Evolutionary conservation across 92 coral and sea anemone genomes (phyloP), one percentile per base, ranked within the genome.

Genomic region (Epizoanthus rinbou): DNA sequence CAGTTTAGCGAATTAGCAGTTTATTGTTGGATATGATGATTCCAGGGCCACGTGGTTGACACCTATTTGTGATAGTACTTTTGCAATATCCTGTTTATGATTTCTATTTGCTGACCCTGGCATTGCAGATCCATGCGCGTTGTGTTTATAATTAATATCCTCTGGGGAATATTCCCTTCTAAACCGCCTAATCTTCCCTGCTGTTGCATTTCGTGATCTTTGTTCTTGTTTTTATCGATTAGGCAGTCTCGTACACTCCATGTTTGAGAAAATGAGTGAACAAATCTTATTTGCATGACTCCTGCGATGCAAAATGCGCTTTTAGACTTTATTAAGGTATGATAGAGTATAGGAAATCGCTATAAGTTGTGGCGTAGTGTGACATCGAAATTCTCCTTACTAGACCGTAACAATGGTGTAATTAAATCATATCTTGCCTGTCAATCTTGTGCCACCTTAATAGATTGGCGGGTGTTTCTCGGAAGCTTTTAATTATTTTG

Each of bases 301-400:
- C 31, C 41, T 3, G 62, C 0, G 57, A 21, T 17, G 10, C 24
- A 8, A 19, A 41, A 28, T 19, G 3, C 13, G 22, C 71, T 6
- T 18, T 78, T 8, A 21, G 58, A 39, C 15, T 10, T 37, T 17
- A 58, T 24, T 10, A 23, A 11, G 11, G 39, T 22, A 21, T 43
- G 28, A 10, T 62, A 62, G 2, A 21, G 23, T 21, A 57, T 15
- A 37, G 22, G 71, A 60, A 43, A 78, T 18, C 7, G 23, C 16
- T 8, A n/a, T 33, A 21, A 8, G 45, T 13, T 19, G 47, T n/a
- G 33, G n/a, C 10, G 22, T 14, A 3, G 23, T 57, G 13, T 11
- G 72, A 10, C 47, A 19, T 63, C 35, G 41, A 13, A 78, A 43
- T 60, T 78, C 82, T 78, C 82, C 71, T 8, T 41, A 60, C 59